A percentile compares a stretch with the other conserved stretches of the same genome.
These are phyloP conservation scores for Cephalopholis sonnerati DNA, from an alignment of 2,113 vertebrate species.

Conservation along the genomic window DNA sequence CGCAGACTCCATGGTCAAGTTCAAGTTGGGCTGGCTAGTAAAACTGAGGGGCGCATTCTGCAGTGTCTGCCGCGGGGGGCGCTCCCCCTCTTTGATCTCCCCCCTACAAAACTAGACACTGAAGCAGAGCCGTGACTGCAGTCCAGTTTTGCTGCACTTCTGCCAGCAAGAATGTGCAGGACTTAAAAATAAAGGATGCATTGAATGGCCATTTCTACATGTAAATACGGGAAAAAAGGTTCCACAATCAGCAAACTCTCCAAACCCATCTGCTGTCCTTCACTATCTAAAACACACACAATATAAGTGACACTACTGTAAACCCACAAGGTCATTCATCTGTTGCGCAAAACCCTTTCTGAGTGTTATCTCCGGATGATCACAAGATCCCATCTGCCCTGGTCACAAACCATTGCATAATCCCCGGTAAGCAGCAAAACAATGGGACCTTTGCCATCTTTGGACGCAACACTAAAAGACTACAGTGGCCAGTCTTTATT, in stretches of 20 bases:
- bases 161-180: slow-evolving; percentile 24
- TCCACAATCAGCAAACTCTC: slow-evolving; percentile 34
- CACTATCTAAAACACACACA: slow-evolving; percentile 79
- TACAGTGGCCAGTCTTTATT: background rate
- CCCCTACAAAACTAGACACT: slow-evolving; percentile 57
- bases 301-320: slow-evolving; percentile 80
- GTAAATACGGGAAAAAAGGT: background rate
- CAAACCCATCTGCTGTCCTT: slow-evolving; percentile 57
- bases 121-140: slow-evolving; percentile 17
- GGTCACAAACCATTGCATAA: slow-evolving; percentile 70
- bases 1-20: slow-evolving; percentile 85
- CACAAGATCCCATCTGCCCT: slow-evolving; percentile 76
- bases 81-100: slow-evolving; percentile 69
- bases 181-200: background rate
- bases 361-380: slow-evolving; percentile 74
- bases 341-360: slow-evolving; percentile 71
- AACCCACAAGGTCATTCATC: slow-evolving; percentile 70
- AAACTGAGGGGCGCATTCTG: slow-evolving; percentile 76
- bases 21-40: slow-evolving; percentile 84
- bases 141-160: slow-evolving; percentile 35
- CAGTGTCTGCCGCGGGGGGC: slow-evolving; percentile 68
- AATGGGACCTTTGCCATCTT: slow-evolving; percentile 41
- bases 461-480: slow-evolving; percentile 5
- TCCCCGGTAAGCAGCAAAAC: slow-evolving; percentile 12
- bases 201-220: background rate